Conservation (phyloP, 2,797 vertebrate species). For the Sebastes flavidus region DNA sequence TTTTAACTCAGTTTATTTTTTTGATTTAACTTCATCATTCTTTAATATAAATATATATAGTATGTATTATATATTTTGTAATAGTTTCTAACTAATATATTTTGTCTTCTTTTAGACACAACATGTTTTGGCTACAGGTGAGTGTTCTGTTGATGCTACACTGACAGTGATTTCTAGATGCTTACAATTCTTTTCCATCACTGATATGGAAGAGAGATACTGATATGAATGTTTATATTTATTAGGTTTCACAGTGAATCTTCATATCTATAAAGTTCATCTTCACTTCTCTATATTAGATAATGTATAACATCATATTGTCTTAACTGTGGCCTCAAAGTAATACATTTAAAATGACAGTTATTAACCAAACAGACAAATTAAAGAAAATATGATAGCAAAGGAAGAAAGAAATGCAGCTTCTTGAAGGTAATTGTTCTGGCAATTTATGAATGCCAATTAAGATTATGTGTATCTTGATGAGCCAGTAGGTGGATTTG, state of each 20-base stretch:
- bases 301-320: neutral
- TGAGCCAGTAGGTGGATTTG: neutral
- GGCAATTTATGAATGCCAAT: neutral
- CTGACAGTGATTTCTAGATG: neutral
- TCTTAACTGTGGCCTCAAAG: neutral
- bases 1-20: neutral
- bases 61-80: neutral
- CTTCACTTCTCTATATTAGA: neutral
- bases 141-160: conserved; percentile 15
- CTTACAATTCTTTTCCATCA: neutral
- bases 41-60: too few species aligned
- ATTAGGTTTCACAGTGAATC: neutral
- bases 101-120: conserved; percentile 59
- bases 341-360: neutral
- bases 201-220: neutral
- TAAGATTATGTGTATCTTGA: neutral
- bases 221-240: neutral
- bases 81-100: neutral
- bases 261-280: neutral
- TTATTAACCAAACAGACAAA: neutral
- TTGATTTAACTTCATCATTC: neutral
- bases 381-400: neutral
- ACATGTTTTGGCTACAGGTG: conserved; percentile 62
- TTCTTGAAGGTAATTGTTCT: neutral
- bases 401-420: neutral